These are phyloP conservation scores for Tuta absoluta DNA, from an alignment of 2,888 invertebrate genomes.

Conservation along the genomic window DNA sequence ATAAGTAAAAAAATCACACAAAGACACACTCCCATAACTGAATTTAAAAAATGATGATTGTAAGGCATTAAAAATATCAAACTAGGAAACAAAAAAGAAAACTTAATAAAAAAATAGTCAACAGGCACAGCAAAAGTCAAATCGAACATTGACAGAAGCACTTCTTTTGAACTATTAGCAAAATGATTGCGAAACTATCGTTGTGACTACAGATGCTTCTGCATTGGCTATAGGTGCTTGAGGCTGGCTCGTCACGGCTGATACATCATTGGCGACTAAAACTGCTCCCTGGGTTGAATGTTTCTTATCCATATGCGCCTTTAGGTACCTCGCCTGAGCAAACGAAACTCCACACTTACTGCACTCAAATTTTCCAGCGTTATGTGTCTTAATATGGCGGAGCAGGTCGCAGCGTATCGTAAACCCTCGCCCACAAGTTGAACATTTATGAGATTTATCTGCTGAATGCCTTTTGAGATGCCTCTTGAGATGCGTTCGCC, in stretches of 20 bases:
- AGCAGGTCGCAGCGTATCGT: constrained; percentile 69
- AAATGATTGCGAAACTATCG: background rate
- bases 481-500: constrained; percentile 66
- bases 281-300: constrained; percentile 39
- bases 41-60: background rate
- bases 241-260: background rate
- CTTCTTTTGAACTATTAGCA: background rate
- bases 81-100: too few relatives aligned
- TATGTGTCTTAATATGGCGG: constrained; percentile 76
- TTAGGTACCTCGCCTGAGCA: constrained; percentile 77
- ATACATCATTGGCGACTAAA: background rate
- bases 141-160: too few relatives aligned
- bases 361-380: constrained; percentile 63
- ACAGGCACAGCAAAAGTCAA: too few relatives aligned
- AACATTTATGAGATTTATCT: constrained; percentile 63
- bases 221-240: background rate
- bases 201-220: background rate
- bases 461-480: constrained; percentile 70
- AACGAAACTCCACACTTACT: constrained; percentile 69
- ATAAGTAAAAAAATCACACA: background rate
- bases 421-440: constrained; percentile 73
- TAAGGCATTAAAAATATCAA: background rate
- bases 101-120: too few relatives aligned
- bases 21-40: background rate
- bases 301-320: constrained; percentile 66